Evolutionary conservation across 2,797 vertebrate genomes (phyloP), one percentile per base, ranked within the genome.

Genomic region (Gymnothorax reevesii): DNA sequence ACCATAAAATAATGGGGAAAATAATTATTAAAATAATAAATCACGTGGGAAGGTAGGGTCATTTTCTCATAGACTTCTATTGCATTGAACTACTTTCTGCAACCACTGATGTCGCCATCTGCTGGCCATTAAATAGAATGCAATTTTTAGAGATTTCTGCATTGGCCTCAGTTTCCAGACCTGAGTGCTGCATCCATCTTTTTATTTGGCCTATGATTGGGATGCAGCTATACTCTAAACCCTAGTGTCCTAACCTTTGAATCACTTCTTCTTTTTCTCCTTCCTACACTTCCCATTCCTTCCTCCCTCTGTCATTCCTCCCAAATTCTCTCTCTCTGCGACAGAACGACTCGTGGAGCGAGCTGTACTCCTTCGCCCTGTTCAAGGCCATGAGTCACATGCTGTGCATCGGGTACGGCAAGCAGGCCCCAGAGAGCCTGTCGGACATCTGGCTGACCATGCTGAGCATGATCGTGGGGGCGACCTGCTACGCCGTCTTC

Each of bases 301-400:
- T 33, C 27, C 27, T 73, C 10, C 2, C 15, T 2, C 12, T 73
- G 8, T 10, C 33, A 9, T 10, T 4, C 69, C 27, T 33, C 2
- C 69, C 69, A 13, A 0, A 13, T 33, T 73, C 27, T 13, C 66
- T 12, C n/a, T 2, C 22, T 7, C 66, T 83, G 83, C 95, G 33
- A 42, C 33, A 99, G 98, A 99, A 99, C 0, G 96, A 99, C 90
- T 98, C 98, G 0, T 99, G 98, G 98, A 98, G 98, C 0, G 97
- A 99, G 93, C 96, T 98, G 1, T 99, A 99, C 91, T 99, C 98
- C 87, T 98, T 97, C 2, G 98, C 98, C 0, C 96, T 99, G 82
- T 99, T 99, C 95, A 99, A 99, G 92, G 98, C 98, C 7, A 99
- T 99, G 98, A 99, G 98, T 92, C 98, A 99, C 96, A 99, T 99